A percentile compares a stretch with the other conserved stretches of the same genome.
These are phyloP conservation scores for Atrina japonica DNA, from an alignment of 2,888 invertebrate genomes.

Conservation along the genomic window DNA sequence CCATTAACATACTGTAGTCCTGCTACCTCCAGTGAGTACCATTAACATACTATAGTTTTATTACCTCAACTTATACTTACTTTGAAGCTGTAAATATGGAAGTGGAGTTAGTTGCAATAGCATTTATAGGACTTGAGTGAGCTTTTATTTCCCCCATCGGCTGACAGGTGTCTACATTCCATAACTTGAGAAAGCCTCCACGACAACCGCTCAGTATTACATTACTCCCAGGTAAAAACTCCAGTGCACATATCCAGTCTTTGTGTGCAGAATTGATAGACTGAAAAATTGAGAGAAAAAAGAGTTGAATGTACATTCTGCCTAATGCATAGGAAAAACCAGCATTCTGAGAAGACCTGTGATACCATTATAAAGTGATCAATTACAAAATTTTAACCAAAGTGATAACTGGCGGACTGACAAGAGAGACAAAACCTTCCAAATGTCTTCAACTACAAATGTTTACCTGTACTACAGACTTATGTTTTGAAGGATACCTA, in stretches of 20 bases:
- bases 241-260: constrained; percentile 92
- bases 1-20: too few species aligned
- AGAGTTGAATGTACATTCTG: not conserved
- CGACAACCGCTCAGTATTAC: constrained; percentile 88
- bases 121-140: constrained; percentile 86
- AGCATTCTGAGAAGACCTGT: not conserved
- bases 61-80: too few species aligned
- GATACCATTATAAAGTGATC: too few species aligned
- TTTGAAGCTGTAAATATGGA: constrained; percentile 91
- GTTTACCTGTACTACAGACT: too few species aligned
- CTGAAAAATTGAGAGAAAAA: constrained; percentile 72
- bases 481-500: too few species aligned
- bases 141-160: constrained; percentile 86
- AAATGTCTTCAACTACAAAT: too few species aligned
- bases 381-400: too few species aligned
- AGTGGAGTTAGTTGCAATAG: constrained; percentile 85
- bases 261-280: constrained; percentile 92
- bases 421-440: too few species aligned
- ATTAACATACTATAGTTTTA: too few species aligned
- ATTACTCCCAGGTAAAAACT: constrained; percentile 83
- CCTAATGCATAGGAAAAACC: not conserved
- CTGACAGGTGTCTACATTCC: constrained; percentile 87
- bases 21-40: too few species aligned
- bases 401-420: too few species aligned
- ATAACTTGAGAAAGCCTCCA: constrained; percentile 88